phyloP scores from a whole-genome alignment of 2,888 invertebrate species.

The Tridacna gigas region DNA sequence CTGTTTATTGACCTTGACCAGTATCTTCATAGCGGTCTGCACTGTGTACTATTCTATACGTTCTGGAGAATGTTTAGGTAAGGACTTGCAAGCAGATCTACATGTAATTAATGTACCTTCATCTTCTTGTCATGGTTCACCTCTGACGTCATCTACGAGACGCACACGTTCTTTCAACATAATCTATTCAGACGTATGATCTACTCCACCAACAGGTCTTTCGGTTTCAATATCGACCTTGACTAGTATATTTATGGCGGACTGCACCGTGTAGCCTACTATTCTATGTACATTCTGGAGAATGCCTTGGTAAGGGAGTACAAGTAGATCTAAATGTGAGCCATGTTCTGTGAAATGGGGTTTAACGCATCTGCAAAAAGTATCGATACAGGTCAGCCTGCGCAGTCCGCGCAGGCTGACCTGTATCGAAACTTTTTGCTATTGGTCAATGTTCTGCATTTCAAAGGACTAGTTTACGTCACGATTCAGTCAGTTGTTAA shows the following conservation, averaged over 20 bases:
- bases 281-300: conserved; percentile 67
- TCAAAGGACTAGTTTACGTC: too few relatives aligned
- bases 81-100: background rate
- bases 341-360: too few relatives aligned
- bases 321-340: too few relatives aligned
- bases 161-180: conserved; percentile 73
- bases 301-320: conserved; percentile 53
- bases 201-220: conserved; percentile 82
- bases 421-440: too few relatives aligned
- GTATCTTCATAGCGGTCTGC: conserved; percentile 72
- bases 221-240: conserved; percentile 76
- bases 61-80: conserved; percentile 62
- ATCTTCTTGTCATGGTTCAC: conserved; percentile 65
- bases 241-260: conserved; percentile 71
- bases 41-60: conserved; percentile 69
- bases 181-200: conserved; percentile 75
- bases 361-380: too few relatives aligned
- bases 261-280: conserved; percentile 67
- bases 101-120: too few relatives aligned
- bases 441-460: too few relatives aligned
- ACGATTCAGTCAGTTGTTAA: too few relatives aligned
- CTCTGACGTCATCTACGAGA: conserved; percentile 77
- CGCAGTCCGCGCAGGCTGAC: too few relatives aligned
- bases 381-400: too few relatives aligned
- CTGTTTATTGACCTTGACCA: conserved; percentile 71